A percentile compares a stretch with the other conserved stretches of the same genome.
These are phyloP conservation scores for Nebria ingens DNA, from an alignment of 1,140 invertebrate species.

Conservation along the genomic window DNA sequence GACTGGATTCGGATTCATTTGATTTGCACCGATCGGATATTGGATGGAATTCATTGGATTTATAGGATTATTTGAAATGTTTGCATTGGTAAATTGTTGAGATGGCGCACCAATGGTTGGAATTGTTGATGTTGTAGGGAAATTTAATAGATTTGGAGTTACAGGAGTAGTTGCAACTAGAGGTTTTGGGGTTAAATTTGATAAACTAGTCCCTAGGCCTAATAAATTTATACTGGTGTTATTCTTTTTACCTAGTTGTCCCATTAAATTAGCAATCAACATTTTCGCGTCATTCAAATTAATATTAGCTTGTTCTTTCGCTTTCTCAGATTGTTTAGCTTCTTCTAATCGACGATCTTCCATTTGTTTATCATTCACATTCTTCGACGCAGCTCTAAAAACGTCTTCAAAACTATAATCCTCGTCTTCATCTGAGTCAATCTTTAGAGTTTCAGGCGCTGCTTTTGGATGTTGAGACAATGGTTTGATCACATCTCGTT, in stretches of 20 bases:
- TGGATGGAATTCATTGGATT: not conserved
- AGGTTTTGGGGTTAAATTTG: not conserved
- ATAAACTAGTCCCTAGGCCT: not conserved
- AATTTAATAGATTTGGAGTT: not conserved
- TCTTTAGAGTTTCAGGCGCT: conserved; percentile 23
- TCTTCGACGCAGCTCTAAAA: conserved; percentile 50
- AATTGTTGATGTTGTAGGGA: not conserved
- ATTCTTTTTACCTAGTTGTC: conserved; percentile 16
- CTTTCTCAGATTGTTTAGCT: conserved; percentile 25
- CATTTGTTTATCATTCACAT: conserved; percentile 43
- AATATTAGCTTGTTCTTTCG: conserved; percentile 35
- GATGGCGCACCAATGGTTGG: not conserved
- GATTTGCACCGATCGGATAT: too few relatives aligned
- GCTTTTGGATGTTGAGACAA: not conserved
- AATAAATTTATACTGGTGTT: not conserved
- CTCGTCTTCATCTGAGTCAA: conserved; percentile 51
- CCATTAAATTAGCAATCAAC: conserved; percentile 52
- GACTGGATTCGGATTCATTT: too few relatives aligned
- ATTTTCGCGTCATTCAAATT: conserved; percentile 47
- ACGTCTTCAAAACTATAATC: conserved; percentile 60
- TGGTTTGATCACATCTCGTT: not conserved
- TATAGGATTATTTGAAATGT: not conserved
- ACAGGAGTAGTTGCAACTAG: not conserved
- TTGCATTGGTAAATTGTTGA: not conserved
- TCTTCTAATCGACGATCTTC: conserved; percentile 26